A percentile compares a stretch with the other conserved stretches of the same genome.
Conservation (phyloP, 2,888 invertebrate species). For the Nebria salina region DNA sequence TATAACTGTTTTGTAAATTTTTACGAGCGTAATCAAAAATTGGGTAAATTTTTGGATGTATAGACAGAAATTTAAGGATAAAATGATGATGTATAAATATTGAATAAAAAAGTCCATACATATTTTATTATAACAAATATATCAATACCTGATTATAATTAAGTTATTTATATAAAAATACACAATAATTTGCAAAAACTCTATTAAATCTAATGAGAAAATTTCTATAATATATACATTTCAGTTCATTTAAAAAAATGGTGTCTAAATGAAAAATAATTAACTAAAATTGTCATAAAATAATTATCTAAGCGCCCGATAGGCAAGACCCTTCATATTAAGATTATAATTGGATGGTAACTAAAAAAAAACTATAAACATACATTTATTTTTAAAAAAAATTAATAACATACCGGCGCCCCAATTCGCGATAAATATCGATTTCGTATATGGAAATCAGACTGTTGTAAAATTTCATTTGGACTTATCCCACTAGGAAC, state of each 20-base stretch:
- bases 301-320: slow-evolving; percentile 58
- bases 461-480: slow-evolving; percentile 58
- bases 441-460: slow-evolving; percentile 70
- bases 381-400: too few species aligned
- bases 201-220: slow-evolving; percentile 33
- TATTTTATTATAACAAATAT: slow-evolving; percentile 21
- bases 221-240: slow-evolving; percentile 22
- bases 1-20: too few species aligned
- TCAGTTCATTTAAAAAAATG: slow-evolving; percentile 24
- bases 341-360: slow-evolving; percentile 60
- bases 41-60: too few species aligned
- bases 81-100: background rate
- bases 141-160: slow-evolving; percentile 19
- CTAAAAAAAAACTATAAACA: slow-evolving; percentile 52
- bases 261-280: slow-evolving; percentile 2
- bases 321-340: slow-evolving; percentile 58
- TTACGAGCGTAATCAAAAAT: too few species aligned
- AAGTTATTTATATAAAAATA: slow-evolving; percentile 23
- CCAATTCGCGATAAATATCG: slow-evolving; percentile 70
- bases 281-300: slow-evolving; percentile 2
- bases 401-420: slow-evolving; percentile 64
- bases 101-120: background rate
- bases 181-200: background rate
- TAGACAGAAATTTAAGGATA: background rate
- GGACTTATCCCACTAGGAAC: slow-evolving; percentile 50